Conservation (phyloP, 2,113 vertebrate genomes). For the Bungarus multicinctus region DNA sequence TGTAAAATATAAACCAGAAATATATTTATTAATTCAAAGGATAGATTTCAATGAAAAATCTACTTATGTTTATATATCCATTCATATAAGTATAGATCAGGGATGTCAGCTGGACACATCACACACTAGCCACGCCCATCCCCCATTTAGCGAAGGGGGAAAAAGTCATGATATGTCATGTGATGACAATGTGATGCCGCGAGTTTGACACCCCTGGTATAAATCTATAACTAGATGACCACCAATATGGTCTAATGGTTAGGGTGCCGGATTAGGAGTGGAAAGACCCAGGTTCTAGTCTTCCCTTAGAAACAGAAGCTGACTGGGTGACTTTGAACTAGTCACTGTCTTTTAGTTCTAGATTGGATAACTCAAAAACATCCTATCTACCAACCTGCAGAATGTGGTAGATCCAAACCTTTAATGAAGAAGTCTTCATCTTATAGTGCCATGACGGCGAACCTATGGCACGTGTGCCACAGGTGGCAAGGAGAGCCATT, state of each 20-base stretch:
- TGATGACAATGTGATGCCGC: too few species aligned
- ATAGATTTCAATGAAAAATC: neutral
- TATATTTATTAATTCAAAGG: neutral
- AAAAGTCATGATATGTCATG: too few species aligned
- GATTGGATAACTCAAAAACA: neutral
- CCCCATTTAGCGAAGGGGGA: too few species aligned
- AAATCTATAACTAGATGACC: neutral
- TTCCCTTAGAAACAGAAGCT: neutral
- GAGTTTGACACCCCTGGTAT: too few species aligned
- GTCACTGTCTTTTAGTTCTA: neutral
- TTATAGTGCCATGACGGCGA: too few species aligned
- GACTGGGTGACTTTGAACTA: neutral
- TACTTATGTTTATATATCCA: neutral
- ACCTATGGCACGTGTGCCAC: too few species aligned
- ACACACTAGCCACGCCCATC: too few species aligned
- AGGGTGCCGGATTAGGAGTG: neutral
- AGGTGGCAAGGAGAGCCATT: too few species aligned
- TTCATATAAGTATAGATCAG: neutral
- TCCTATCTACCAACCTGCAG: neutral
- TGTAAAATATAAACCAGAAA: neutral
- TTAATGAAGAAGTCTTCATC: neutral
- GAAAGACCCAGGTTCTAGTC: neutral
- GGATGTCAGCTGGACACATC: too few species aligned
- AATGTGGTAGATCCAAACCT: neutral
- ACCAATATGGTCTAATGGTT: neutral